A percentile compares a stretch with the other conserved stretches of the same genome.
These are phyloP conservation scores for Lasioglossum oenotherae DNA, from an alignment of 2,888 invertebrate species.

Conservation along the genomic window DNA sequence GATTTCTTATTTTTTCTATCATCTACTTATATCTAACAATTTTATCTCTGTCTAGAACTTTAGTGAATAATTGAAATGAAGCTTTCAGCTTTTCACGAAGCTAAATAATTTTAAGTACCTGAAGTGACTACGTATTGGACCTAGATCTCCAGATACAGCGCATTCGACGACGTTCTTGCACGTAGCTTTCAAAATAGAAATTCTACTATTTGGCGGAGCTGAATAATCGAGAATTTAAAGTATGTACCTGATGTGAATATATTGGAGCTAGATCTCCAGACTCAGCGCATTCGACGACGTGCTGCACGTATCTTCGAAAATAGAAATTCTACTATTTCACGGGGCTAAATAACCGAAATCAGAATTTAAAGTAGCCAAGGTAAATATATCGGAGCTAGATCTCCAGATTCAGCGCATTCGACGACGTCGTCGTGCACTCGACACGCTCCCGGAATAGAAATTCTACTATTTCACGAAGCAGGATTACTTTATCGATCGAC, in stretches of 20 bases:
- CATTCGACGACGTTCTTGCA: background rate
- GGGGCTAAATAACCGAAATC: background rate
- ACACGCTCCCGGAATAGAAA: background rate
- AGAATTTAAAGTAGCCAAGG: background rate
- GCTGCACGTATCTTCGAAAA: background rate
- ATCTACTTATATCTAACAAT: background rate
- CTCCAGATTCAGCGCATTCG: background rate
- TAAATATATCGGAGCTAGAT: background rate
- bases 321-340: conserved; percentile 1
- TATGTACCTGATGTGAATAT: background rate
- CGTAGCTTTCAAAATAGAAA: background rate
- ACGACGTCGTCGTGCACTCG: background rate
- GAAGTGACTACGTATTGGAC: background rate
- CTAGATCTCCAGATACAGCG: background rate
- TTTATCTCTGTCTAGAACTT: background rate
- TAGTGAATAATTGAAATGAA: background rate
- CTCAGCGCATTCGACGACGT: background rate
- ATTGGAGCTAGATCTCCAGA: background rate
- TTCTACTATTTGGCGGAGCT: background rate
- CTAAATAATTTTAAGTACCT: background rate
- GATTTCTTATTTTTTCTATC: background rate
- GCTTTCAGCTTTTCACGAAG: background rate
- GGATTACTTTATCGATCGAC: conserved; percentile 12
- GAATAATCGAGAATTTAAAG: background rate
- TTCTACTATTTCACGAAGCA: conserved; percentile 1